These are phyloP conservation scores for Scaptodrosophila lebanonensis DNA, from an alignment of 1,140 invertebrate genomes.

Conservation along the genomic window DNA sequence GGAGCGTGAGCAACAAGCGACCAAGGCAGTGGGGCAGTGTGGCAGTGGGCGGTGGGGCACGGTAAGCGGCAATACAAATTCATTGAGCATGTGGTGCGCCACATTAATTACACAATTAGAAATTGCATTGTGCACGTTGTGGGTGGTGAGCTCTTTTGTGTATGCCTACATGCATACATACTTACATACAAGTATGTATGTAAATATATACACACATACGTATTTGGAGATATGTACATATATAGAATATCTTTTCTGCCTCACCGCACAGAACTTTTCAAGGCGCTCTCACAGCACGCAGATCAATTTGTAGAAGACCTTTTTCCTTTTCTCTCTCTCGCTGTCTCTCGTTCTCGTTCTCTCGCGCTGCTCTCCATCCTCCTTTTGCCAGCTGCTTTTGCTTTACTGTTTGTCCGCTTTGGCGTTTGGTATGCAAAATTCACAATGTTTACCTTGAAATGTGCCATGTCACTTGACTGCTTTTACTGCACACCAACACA, in stretches of 20 bases:
- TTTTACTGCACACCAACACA: background rate
- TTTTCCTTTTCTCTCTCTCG: background rate
- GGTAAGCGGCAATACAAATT: constrained; percentile 37
- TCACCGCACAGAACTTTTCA: constrained; percentile 24
- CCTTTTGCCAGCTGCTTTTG: constrained; percentile 18
- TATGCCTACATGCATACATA: too few relatives aligned
- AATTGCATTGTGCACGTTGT: constrained; percentile 32
- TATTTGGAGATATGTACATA: too few relatives aligned
- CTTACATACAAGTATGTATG: too few relatives aligned
- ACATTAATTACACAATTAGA: constrained; percentile 72
- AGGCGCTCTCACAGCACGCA: constrained; percentile 34
- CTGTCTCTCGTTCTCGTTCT: background rate
- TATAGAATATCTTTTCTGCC: too few relatives aligned
- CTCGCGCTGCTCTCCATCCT: constrained; percentile 12
- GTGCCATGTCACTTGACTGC: constrained; percentile 61
- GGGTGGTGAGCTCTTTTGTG: too few relatives aligned
- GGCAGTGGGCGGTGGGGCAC: constrained; percentile 4
- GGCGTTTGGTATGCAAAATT: constrained; percentile 53
- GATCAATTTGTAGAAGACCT: constrained; percentile 53
- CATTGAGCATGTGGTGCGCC: too few relatives aligned
- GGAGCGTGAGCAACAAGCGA: too few relatives aligned
- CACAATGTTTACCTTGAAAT: constrained; percentile 69
- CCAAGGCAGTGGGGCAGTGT: background rate
- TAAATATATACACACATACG: too few relatives aligned
- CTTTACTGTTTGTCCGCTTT: constrained; percentile 2